These are phyloP conservation scores for Murina feae DNA, from an alignment of 2,113 vertebrate species.

Conservation along the genomic window DNA sequence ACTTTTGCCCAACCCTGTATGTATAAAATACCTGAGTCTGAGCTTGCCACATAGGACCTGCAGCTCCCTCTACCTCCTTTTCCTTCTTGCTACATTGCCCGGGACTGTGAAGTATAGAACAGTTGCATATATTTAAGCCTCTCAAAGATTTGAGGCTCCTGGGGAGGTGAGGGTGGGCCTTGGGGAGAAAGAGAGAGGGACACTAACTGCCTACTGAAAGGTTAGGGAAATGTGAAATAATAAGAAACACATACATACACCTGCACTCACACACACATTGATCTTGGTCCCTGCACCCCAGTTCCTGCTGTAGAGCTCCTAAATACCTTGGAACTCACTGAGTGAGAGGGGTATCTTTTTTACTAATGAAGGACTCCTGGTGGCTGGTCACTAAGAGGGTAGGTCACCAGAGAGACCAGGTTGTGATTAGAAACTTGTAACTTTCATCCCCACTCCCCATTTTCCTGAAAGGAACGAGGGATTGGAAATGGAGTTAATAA, in stretches of 20 bases:
- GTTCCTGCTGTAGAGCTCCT: not conserved
- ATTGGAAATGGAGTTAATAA: not conserved
- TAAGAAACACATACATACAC: not conserved
- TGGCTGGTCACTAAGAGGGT: not conserved
- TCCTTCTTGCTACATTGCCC: not conserved
- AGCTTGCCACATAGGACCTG: not conserved
- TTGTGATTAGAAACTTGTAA: not conserved
- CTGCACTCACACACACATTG: not conserved
- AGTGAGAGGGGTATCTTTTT: not conserved
- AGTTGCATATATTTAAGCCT: not conserved
- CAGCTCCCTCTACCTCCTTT: not conserved
- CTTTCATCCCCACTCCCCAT: not conserved
- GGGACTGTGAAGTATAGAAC: not conserved
- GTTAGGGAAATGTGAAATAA: not conserved
- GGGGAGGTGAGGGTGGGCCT: not conserved
- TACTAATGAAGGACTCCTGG: not conserved
- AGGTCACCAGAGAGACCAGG: not conserved
- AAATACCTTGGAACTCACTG: not conserved
- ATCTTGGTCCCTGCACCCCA: not conserved
- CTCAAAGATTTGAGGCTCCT: not conserved
- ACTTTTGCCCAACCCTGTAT: too few relatives aligned
- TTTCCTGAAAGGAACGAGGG: not conserved
- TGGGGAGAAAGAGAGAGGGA: too few relatives aligned
- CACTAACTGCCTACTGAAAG: too few relatives aligned
- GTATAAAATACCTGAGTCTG: not conserved